Base-by-base conservation (phyloP, 2,888 invertebrate genomes). In the Herminia tarsipennalis region DNA sequence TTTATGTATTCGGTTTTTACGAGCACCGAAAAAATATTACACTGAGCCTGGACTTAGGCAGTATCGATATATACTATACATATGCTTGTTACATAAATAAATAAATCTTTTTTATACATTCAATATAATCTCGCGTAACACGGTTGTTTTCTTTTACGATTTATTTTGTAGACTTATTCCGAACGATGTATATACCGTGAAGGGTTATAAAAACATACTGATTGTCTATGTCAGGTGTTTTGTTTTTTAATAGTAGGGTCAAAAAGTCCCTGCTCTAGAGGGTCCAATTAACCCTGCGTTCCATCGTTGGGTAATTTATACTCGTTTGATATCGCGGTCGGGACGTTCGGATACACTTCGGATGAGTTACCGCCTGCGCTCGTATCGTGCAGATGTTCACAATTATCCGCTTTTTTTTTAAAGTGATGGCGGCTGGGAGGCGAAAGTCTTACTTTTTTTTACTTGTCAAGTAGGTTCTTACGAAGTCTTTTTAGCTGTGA, bases 321-420 rank as follows among this genome's bases (percentile, higher is more conserved):
- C 58, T 54, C 65, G 58, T 66, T 73, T 61, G 67, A 69, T 69
- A 66, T 61, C 55, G 49, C 38, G 44, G 48, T 55, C 46, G 53
- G 49, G 37, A 16, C 14, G 35, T 25, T 46, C 36, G 21, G 29
- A 40, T 39, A 39, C 54, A 44, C 51, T 48, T 56, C 46, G 65
- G 68, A 73, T 76, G 77, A 73, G 70, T 74, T 73, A 73, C 70
- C 59, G 57, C 61, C 53, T 43, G 41, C 37, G 51, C 61, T 65
- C 67, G 62, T 60, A 58, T 52, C 63, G 66, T 68, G 81, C 86
- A 86, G 86, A 86, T 86, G 86, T 85, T 86, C 81, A 68, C 73
- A 80, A 85, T 84, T 83, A 83, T 74, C 67, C 66, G 58, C 58
- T 55, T 72, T 71, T 76, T 77, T 74, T 68, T 61, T 27, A 44